Evolutionary conservation across 2,888 invertebrate species (phyloP).

Genomic region (Stratiomys singularior): DNA sequence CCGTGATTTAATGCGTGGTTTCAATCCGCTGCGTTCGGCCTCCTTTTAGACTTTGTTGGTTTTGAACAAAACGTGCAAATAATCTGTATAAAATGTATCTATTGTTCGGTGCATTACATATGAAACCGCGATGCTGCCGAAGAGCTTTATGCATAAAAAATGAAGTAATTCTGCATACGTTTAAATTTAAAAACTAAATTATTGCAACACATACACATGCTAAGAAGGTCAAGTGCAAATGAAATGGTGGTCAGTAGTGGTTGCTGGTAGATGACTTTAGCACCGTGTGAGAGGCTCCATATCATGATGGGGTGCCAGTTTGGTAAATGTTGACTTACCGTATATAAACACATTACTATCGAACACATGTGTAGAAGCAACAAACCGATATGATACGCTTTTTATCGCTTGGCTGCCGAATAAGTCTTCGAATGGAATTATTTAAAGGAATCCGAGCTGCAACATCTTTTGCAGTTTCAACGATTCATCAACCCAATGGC

Average conservation of each 20-base stretch:
- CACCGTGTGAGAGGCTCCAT: background rate
- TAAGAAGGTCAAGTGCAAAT: constrained; percentile 45
- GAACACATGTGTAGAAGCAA: constrained; percentile 6
- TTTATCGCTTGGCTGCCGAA: background rate
- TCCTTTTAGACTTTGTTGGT: constrained; percentile 41
- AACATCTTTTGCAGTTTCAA: background rate
- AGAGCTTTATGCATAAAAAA: constrained; percentile 37
- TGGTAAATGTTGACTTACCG: background rate
- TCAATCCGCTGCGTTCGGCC: constrained; percentile 41
- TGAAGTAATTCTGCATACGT: constrained; percentile 42
- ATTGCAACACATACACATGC: constrained; percentile 36
- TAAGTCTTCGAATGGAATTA: background rate
- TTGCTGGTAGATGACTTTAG: background rate
- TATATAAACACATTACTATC: background rate
- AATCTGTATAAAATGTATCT: constrained; percentile 13
- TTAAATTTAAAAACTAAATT: constrained; percentile 32
- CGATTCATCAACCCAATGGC: constrained; percentile 27
- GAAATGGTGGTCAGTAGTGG: constrained; percentile 33
- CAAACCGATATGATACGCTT: background rate
- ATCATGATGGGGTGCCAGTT: background rate
- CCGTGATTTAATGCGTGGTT: constrained; percentile 44
- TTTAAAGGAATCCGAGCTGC: background rate
- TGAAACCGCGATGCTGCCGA: background rate
- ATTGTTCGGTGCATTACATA: constrained; percentile 21
- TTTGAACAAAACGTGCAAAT: constrained; percentile 42